A percentile compares a stretch with the other conserved stretches of the same genome.
Evolutionary conservation across 2,888 invertebrate species (phyloP).

Genomic region (Drosophila meridionalis): DNA sequence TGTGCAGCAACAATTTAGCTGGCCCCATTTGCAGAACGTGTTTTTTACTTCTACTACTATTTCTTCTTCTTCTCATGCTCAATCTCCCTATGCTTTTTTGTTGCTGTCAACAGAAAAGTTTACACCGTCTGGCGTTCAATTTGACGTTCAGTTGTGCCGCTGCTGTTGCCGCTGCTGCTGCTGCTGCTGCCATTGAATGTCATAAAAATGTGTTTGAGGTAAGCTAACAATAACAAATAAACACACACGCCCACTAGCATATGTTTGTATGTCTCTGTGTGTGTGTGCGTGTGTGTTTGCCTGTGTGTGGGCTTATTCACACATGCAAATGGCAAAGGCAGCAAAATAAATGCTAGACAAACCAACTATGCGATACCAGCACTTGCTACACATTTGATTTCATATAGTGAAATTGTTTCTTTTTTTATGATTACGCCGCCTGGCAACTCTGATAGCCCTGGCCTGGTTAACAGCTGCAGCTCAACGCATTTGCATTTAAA

Average conservation of each 20-base stretch:
- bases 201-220: conserved; percentile 79
- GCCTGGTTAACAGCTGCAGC: conserved; percentile 1
- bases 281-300: conserved; percentile 16
- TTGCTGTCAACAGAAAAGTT: conserved; percentile 48
- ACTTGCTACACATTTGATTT: conserved; percentile 10
- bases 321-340: conserved; percentile 51
- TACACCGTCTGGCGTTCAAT: conserved; percentile 43
- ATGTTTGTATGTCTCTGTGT: conserved; percentile 10
- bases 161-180: conserved; percentile 17
- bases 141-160: conserved; percentile 40
- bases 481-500: not conserved
- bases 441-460: conserved; percentile 8
- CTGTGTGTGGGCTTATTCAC: conserved; percentile 29
- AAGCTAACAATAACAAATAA: conserved; percentile 80
- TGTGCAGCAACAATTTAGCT: conserved; percentile 55
- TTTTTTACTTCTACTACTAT: not conserved
- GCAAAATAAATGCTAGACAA: conserved; percentile 18
- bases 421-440: not conserved
- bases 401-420: conserved; percentile 3
- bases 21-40: conserved; percentile 50
- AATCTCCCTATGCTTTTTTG: not conserved
- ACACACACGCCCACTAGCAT: conserved; percentile 38
- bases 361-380: conserved; percentile 40
- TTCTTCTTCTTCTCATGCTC: not conserved
- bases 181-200: conserved; percentile 69